A percentile compares a stretch with the other conserved stretches of the same genome.
These are phyloP conservation scores for Mycetomoellerius zeteki DNA, from an alignment of 1,140 invertebrate species.

Conservation along the genomic window DNA sequence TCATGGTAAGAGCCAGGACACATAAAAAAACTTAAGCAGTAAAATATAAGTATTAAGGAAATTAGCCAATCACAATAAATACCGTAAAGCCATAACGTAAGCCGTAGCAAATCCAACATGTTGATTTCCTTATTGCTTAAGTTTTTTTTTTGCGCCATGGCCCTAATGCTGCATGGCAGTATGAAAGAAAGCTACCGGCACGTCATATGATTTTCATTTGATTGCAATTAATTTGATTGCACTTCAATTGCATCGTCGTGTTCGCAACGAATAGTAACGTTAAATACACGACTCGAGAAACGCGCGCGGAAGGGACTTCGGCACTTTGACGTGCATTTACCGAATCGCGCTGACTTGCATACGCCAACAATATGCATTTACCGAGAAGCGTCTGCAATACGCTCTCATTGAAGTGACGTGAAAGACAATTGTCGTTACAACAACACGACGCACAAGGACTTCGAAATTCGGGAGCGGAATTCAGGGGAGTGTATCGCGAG, in stretches of 20 bases:
- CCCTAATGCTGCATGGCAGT: too few relatives aligned
- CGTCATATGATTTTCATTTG: conserved; percentile 16
- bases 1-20: background rate
- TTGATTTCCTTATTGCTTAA: too few relatives aligned
- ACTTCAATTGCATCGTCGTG: background rate
- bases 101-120: too few relatives aligned
- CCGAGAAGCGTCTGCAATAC: conserved; percentile 24
- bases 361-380: conserved; percentile 33
- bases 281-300: conserved; percentile 29
- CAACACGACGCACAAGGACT: background rate
- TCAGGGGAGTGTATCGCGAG: background rate
- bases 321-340: conserved; percentile 28
- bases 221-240: conserved; percentile 1
- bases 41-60: too few relatives aligned
- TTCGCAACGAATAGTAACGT: conserved; percentile 6
- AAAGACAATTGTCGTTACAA: conserved; percentile 16
- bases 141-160: too few relatives aligned
- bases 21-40: too few relatives aligned
- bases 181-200: background rate
- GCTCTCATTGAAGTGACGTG: conserved; percentile 22
- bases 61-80: too few relatives aligned
- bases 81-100: too few relatives aligned
- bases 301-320: background rate
- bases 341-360: conserved; percentile 17
- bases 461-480: background rate